Evolutionary conservation across 1,140 invertebrate species (phyloP), one percentile per base, ranked within the genome.

Genomic region (Ips nitidus): DNA sequence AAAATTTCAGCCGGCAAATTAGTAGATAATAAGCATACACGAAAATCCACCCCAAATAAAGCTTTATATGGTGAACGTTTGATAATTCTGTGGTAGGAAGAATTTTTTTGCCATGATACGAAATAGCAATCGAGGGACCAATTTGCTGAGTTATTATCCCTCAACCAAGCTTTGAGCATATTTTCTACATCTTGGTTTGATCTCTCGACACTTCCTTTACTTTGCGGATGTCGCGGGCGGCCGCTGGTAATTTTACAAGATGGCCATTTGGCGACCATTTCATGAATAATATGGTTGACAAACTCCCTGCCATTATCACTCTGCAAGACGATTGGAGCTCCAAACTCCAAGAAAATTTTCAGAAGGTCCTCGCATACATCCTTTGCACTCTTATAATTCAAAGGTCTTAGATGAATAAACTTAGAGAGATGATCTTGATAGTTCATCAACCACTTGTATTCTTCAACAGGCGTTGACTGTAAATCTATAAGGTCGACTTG

Each of bases 401-500:
- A 64, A 38, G 81, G 75, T 41, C 77, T 73, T 6, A 83, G 71
- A 69, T 77, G 66, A 61, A 77, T 71, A 75, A 82, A 83, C 75
- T 83, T 83, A n/a, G 80, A 83, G 5, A 78, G 73, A 71, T 82
- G 78, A 70, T 83, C 79, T 76, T 83, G 81, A 55, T 83, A 83
- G 8, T 81, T 73, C 22, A 82, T 43, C 58, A 82, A 62, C 62
- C 73, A 82, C 58, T 76, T 76, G 59, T 58, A 80, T 2, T 77
- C 69, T 40, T 73, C 74, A 75, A 80, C 77, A 40, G 76, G 69
- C 41, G 71, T 71, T 47, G 75, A 74, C 66, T 80, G 79, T 52
- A 75, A 50, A 61, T 79, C 75, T 36, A 79, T 78, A 5, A 79
- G 58, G 69, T 81, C 78, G n/a, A 79, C 66, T 73, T 80, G 78